Conservation (phyloP, 2,113 vertebrate genomes). For the Sinosuthora webbiana region DNA sequence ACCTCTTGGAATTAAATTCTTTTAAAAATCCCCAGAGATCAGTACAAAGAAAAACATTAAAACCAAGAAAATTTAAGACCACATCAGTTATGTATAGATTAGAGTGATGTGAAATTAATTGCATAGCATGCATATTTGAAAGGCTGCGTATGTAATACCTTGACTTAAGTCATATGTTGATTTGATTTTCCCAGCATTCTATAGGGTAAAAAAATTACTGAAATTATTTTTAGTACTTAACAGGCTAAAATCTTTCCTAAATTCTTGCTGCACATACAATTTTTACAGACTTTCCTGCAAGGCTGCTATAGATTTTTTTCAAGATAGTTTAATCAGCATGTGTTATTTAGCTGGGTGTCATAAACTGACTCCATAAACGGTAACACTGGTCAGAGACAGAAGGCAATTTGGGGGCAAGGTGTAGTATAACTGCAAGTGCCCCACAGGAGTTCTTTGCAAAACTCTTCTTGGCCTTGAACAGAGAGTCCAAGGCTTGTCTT, state of each 20-base stretch:
- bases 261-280: background rate
- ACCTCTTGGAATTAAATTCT: background rate
- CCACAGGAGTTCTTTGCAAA: rapidly evolving
- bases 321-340: background rate
- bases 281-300: background rate
- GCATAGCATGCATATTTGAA: background rate
- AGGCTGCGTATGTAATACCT: background rate
- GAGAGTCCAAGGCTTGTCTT: background rate
- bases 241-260: background rate
- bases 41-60: background rate
- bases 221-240: background rate
- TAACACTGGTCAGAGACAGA: background rate
- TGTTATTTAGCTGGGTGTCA: background rate
- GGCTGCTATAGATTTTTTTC: background rate
- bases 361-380: background rate
- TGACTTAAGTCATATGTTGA: background rate
- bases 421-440: rapidly evolving
- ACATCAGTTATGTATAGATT: background rate
- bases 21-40: background rate
- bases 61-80: background rate
- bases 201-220: background rate
- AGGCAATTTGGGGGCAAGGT: background rate
- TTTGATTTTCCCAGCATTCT: background rate
- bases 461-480: background rate
- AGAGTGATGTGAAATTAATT: background rate